A percentile compares a stretch with the other conserved stretches of the same genome.
These are phyloP conservation scores for Pocota personata DNA, from an alignment of 2,888 invertebrate genomes.

Conservation along the genomic window DNA sequence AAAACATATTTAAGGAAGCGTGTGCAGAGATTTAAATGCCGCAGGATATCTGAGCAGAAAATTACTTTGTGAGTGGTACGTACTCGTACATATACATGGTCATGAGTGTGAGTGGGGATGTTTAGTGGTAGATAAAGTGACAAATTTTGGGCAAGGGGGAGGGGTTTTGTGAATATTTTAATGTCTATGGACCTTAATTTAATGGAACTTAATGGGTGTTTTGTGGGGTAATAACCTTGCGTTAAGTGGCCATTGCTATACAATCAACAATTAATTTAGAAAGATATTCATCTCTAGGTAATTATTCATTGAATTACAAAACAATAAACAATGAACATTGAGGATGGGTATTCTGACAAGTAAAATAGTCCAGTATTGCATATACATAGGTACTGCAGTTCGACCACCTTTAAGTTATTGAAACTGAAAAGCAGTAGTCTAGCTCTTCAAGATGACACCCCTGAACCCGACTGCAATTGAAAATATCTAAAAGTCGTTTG, in stretches of 20 bases:
- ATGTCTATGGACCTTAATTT: constrained; percentile 55
- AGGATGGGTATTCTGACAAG: not conserved
- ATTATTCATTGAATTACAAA: constrained; percentile 38
- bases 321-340: constrained; percentile 11
- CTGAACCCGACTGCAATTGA: too few species aligned
- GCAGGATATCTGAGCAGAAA: constrained; percentile 63
- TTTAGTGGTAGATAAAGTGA: constrained; percentile 29
- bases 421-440: too few species aligned
- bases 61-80: constrained; percentile 62
- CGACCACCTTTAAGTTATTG: too few species aligned
- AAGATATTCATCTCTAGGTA: constrained; percentile 26
- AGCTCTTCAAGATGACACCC: too few species aligned
- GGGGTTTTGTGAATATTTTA: constrained; percentile 57
- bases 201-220: constrained; percentile 57
- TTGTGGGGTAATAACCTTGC: constrained; percentile 51
- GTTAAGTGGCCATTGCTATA: constrained; percentile 48
- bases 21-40: constrained; percentile 61
- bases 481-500: too few species aligned
- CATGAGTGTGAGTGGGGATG: not conserved
- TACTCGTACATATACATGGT: too few species aligned
- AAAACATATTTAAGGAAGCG: constrained; percentile 42
- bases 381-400: too few species aligned
- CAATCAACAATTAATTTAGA: constrained; percentile 53
- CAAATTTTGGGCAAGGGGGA: constrained; percentile 23
- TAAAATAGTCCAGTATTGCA: not conserved